Evolutionary conservation across 1,140 invertebrate genomes (phyloP).

Genomic region (Bombus pyrosoma): DNA sequence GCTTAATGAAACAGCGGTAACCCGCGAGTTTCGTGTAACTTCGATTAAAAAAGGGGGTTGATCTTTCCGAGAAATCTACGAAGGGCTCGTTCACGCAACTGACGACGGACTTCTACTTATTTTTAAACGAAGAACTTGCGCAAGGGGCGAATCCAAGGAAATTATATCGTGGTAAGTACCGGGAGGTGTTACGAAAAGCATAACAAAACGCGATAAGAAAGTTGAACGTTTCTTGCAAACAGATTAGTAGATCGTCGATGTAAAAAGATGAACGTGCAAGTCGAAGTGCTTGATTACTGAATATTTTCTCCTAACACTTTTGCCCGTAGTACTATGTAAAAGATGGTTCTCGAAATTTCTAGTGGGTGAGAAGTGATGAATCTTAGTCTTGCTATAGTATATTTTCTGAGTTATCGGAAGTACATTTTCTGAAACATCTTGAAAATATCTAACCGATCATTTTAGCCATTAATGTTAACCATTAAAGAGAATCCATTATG

Average conservation of each 20-base stretch:
- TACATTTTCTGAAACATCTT: no score
- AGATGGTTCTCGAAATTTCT: no score
- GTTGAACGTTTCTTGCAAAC: neutral
- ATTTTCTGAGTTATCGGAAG: no score
- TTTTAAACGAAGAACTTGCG: neutral
- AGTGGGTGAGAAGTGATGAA: no score
- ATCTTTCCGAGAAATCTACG: constrained; percentile 15
- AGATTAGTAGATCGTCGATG: neutral
- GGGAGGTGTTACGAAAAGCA: neutral
- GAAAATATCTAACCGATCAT: neutral
- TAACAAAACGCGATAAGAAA: constrained; percentile 1
- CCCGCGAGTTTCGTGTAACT: constrained; percentile 5
- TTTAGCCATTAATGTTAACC: neutral
- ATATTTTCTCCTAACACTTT: neutral
- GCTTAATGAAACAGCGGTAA: neutral
- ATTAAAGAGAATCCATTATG: neutral
- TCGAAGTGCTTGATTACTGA: neutral
- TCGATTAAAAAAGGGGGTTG: neutral
- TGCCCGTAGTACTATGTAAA: no score
- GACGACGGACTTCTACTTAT: neutral
- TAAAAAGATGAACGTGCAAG: no score
- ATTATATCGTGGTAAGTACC: neutral
- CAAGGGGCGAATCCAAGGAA: neutral
- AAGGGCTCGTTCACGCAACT: constrained; percentile 10
- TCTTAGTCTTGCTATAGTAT: no score